These are phyloP conservation scores for Tachycineta bicolor DNA, from an alignment of 2,113 vertebrate species.

Conservation along the genomic window DNA sequence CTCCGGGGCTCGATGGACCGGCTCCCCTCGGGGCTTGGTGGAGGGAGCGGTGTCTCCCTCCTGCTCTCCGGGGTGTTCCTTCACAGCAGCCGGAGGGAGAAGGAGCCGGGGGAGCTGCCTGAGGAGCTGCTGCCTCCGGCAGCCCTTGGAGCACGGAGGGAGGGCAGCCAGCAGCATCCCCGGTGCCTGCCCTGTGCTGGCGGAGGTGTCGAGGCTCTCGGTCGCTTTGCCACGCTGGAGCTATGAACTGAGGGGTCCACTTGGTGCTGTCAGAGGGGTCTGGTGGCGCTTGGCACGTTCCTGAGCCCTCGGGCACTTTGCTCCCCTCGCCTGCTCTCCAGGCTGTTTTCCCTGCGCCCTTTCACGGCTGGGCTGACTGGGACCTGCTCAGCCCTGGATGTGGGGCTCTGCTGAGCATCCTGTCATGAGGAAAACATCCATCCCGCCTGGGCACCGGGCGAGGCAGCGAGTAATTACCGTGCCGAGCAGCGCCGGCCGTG, in stretches of 20 bases:
- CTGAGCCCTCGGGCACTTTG: neutral
- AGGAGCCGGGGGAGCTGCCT: neutral
- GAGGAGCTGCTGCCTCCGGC: neutral
- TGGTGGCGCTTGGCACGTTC: accelerated
- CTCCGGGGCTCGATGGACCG: accelerated
- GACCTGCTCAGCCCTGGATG: neutral
- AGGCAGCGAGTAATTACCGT: neutral
- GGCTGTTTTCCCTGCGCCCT: accelerated
- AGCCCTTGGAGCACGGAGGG: accelerated
- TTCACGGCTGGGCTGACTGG: neutral
- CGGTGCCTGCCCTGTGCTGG: accelerated
- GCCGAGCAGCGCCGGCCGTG: neutral
- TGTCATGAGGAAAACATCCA: conserved; percentile 58
- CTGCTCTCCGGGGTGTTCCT: neutral
- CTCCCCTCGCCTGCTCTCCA: neutral
- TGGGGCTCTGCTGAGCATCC: neutral
- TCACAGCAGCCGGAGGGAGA: neutral
- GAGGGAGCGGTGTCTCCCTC: neutral
- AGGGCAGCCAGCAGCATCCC: neutral
- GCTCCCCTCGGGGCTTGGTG: neutral
- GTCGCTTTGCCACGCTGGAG: neutral
- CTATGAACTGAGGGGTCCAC: accelerated
- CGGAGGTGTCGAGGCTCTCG: accelerated
- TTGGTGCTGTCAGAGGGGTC: neutral
- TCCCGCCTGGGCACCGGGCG: neutral